phyloP scores from a whole-genome alignment of 1,140 invertebrate species.

The Diploscapter pachys region DNA sequence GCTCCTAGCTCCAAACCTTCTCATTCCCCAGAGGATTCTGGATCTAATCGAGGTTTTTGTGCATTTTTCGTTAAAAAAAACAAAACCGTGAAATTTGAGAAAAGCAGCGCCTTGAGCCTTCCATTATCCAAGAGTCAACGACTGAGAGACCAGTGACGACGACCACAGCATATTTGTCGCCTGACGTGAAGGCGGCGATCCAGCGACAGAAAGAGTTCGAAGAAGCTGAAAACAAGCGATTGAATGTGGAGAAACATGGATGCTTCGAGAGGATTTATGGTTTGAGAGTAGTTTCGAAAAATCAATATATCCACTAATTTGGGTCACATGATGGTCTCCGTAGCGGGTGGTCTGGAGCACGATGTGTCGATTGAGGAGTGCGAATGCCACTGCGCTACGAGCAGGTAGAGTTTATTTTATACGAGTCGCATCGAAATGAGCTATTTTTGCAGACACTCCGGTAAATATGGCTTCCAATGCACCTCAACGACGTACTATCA shows the following conservation, averaged over 20 bases:
- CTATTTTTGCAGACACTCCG: slow-evolving; percentile 30
- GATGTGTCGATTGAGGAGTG: slow-evolving; percentile 52
- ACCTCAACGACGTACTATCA: slow-evolving; percentile 55
- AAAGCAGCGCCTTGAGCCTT: background rate
- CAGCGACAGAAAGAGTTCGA: slow-evolving; percentile 11
- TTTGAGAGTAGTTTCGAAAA: slow-evolving; percentile 44
- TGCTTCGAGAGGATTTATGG: slow-evolving; percentile 15
- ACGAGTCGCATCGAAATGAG: slow-evolving; percentile 28
- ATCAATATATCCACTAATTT: slow-evolving; percentile 28
- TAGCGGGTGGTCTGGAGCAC: slow-evolving; percentile 53
- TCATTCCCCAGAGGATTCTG: too few species aligned
- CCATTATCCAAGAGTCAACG: slow-evolving; percentile 22
- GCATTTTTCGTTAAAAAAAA: too few species aligned
- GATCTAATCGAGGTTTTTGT: too few species aligned
- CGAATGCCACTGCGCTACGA: slow-evolving; percentile 53
- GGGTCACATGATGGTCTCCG: slow-evolving; percentile 42
- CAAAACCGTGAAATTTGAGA: too few species aligned
- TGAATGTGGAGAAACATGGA: background rate
- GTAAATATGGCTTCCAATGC: slow-evolving; percentile 55
- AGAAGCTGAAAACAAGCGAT: slow-evolving; percentile 7
- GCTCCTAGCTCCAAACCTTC: too few species aligned
- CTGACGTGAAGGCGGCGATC: background rate
- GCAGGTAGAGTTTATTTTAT: slow-evolving; percentile 37
- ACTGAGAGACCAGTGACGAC: slow-evolving; percentile 21
- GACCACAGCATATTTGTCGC: slow-evolving; percentile 7